phyloP scores from a whole-genome alignment of 2,888 invertebrate genomes.

The Trachelus tabidus region DNA sequence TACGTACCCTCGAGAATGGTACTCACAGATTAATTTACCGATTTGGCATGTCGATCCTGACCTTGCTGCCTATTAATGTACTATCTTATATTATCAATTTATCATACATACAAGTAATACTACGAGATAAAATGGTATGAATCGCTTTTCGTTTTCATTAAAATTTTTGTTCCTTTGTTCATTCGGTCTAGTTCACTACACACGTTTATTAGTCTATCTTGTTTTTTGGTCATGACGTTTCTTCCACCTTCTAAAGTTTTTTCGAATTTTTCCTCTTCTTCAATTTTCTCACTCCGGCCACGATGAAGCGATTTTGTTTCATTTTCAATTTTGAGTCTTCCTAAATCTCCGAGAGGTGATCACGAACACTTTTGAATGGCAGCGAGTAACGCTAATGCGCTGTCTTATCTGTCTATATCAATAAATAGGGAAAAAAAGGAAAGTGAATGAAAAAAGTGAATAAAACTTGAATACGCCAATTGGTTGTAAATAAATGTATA shows the following conservation, averaged over 20 bases:
- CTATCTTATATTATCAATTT: conserved; percentile 17
- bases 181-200: background rate
- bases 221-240: conserved; percentile 18
- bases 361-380: background rate
- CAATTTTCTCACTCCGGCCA: background rate
- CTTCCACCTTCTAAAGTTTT: background rate
- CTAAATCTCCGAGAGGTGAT: background rate
- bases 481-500: background rate
- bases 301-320: background rate
- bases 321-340: background rate
- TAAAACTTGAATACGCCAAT: background rate
- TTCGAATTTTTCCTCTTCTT: background rate
- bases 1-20: background rate
- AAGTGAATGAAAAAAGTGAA: background rate
- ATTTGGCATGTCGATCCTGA: conserved; percentile 1
- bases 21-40: background rate
- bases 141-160: background rate
- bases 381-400: background rate
- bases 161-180: background rate
- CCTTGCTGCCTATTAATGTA: background rate
- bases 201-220: conserved; percentile 2
- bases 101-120: conserved; percentile 39
- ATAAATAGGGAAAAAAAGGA: background rate
- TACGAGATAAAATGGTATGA: conserved; percentile 41
- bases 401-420: background rate